These are phyloP conservation scores for Celastrina argiolus DNA, from an alignment of 2,888 invertebrate genomes.

Conservation along the genomic window DNA sequence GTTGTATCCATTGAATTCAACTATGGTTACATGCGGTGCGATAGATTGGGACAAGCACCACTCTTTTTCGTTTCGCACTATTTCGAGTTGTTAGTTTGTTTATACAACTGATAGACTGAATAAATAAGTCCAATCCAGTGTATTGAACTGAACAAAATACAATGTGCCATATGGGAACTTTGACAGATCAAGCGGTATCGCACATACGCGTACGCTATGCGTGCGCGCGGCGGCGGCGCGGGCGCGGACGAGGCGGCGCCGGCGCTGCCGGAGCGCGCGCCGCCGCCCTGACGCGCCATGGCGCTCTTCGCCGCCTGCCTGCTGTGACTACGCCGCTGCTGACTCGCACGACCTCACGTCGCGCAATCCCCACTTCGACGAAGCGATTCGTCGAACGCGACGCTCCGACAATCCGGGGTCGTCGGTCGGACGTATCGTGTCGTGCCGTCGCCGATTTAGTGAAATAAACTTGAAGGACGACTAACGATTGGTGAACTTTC, in stretches of 20 bases:
- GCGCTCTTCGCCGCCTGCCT: conserved; percentile 90
- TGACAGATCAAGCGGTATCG: conserved; percentile 88
- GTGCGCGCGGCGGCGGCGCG: conserved; percentile 78
- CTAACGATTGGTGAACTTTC: conserved; percentile 12
- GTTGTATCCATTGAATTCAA: too few relatives aligned
- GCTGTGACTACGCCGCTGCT: conserved; percentile 56
- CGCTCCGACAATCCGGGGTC: not conserved
- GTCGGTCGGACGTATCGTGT: not conserved
- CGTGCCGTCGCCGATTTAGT: conserved; percentile 6
- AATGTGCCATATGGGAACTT: not conserved
- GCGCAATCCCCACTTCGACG: not conserved
- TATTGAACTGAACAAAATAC: too few relatives aligned
- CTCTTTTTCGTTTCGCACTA: too few relatives aligned
- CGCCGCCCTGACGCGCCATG: conserved; percentile 85
- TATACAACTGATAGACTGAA: too few relatives aligned
- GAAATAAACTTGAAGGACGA: not conserved
- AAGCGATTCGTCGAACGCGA: not conserved
- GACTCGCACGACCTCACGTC: conserved; percentile 24
- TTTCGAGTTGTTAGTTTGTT: too few relatives aligned
- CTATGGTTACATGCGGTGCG: too few relatives aligned
- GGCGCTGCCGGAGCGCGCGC: conserved; percentile 79
- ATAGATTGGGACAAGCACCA: too few relatives aligned
- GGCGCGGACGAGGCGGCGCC: conserved; percentile 69
- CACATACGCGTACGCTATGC: conserved; percentile 87
- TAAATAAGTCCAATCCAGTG: too few relatives aligned